Base-by-base conservation (phyloP, 2,888 invertebrate genomes). In the Tridacna crocea region DNA sequence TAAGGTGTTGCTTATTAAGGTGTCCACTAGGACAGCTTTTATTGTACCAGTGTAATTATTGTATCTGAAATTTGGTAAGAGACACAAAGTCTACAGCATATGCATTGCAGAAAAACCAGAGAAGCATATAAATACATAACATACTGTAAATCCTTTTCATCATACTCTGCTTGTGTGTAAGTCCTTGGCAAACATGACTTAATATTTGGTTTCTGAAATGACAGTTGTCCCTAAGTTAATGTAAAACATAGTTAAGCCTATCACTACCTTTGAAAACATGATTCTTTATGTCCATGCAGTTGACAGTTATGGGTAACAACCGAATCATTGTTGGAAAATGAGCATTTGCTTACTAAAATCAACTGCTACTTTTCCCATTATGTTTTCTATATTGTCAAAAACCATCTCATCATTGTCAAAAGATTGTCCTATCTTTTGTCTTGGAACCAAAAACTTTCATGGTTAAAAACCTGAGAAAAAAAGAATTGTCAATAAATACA, bases 171-270 rank as follows among this genome's bases (percentile, higher is more conserved):
- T 13, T 88, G 87, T 36, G 94, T 93, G 90, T 95, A 95, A 19
- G 91, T 93, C 70, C 92, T 90, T n/a, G 95, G 95, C n/a, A 95
- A 90, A 89, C 95, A 95, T 26, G 95, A 94, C 83, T 93, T 92
- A 6, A 95, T 94, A 88, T 95, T 95, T 80, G 94, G 94, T 80
- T 95, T 95, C 95, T 92, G 87, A 77, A 85, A 88, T 47, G 65
- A 58, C 17, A 72, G 19, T 55, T 55, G 55, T 15, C 19, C 10
- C 15, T 55, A 19, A 55, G 17, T 55, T 15, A 55, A 55, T 55
- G 55, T 19, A 55, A 55, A 55, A 19, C 55, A 19, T 55, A 55
- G 6, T 55, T 6, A 19, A 55, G 10, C 55, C 55, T 19, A 19
- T 55, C 10, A 3, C 3, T 19, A 10, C 55, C 15, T 55, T 19